Percentiles rank a stretch among this genome's conserved stretches.
Conservation (phyloP, 2,888 invertebrate genomes). For the Onthophagus sagittarius region DNA sequence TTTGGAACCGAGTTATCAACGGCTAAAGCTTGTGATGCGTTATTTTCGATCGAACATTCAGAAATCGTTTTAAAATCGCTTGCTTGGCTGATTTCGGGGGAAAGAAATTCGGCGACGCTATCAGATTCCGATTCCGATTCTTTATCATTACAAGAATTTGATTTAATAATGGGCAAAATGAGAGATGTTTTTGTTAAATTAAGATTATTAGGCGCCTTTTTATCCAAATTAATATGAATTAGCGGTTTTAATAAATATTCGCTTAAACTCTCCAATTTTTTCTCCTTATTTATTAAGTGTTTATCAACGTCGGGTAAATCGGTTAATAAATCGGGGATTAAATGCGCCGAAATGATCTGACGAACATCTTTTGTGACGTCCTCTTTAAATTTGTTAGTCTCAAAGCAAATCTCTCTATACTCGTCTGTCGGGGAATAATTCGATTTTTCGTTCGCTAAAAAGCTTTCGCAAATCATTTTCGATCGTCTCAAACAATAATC, state of each 20-base stretch:
- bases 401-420: background rate
- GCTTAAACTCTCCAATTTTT: background rate
- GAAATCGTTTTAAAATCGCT: constrained; percentile 2
- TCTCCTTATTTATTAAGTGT: background rate
- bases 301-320: background rate
- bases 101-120: background rate
- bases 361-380: background rate
- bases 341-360: background rate
- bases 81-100: background rate
- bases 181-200: background rate
- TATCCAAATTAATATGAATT: background rate
- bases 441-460: constrained; percentile 17
- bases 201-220: background rate
- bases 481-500: constrained; percentile 14
- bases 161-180: background rate
- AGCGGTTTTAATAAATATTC: background rate
- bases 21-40: background rate
- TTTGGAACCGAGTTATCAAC: constrained; percentile 1
- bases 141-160: background rate
- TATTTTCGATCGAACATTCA: background rate
- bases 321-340: background rate
- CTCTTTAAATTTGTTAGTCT: background rate
- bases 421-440: constrained; percentile 8
- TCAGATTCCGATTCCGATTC: background rate
- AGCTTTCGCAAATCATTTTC: constrained; percentile 15